phyloP scores from a whole-genome alignment of 2,113 vertebrate genomes.

The Procavia capensis region DNA sequence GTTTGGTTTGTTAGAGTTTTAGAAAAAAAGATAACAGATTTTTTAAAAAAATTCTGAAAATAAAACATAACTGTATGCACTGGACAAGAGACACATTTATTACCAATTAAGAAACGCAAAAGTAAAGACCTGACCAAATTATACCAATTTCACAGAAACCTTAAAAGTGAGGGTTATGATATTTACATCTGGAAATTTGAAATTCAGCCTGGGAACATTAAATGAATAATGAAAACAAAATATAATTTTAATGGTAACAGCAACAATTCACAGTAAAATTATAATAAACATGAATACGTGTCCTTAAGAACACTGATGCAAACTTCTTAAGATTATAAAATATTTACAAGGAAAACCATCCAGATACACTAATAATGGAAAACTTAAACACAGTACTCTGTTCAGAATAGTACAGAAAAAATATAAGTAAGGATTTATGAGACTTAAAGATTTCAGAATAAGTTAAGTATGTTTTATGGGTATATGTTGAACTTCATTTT shows the following conservation, averaged over 20 bases:
- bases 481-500: neutral
- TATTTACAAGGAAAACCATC: neutral
- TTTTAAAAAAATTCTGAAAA: neutral
- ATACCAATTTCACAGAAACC: neutral
- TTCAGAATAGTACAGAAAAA: neutral
- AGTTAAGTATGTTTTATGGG: neutral
- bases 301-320: neutral
- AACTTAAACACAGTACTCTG: neutral
- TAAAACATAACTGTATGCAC: neutral
- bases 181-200: neutral
- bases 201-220: neutral
- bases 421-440: neutral
- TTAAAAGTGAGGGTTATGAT: neutral
- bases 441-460: neutral
- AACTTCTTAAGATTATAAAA: neutral
- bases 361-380: neutral
- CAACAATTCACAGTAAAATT: neutral
- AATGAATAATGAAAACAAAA: neutral
- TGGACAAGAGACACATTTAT: neutral
- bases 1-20: neutral
- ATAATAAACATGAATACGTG: neutral
- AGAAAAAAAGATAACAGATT: neutral
- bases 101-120: neutral
- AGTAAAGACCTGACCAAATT: neutral
- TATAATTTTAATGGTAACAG: neutral